Evolutionary conservation across 2,888 invertebrate genomes (phyloP).

Genomic region (Drosophila vallismaia): DNA sequence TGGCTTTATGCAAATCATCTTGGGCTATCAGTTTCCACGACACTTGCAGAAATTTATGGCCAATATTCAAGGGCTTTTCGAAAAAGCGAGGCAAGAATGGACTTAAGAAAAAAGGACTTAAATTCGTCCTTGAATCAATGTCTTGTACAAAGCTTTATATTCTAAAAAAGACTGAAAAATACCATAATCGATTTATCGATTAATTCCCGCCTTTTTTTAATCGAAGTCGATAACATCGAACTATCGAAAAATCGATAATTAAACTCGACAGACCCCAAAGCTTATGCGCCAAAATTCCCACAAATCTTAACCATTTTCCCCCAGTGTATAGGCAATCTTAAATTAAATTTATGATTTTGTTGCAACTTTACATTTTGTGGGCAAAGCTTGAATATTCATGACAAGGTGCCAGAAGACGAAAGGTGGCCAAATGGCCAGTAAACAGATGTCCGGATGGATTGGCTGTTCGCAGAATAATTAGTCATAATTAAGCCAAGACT

Average conservation of each 20-base stretch:
- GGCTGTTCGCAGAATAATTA: conserved; percentile 53
- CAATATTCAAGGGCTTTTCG: too few relatives aligned
- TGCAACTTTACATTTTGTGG: conserved; percentile 1
- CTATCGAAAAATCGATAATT: neutral
- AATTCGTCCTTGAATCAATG: too few relatives aligned
- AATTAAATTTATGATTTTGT: neutral
- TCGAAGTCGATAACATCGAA: neutral
- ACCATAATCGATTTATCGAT: too few relatives aligned
- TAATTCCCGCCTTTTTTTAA: neutral
- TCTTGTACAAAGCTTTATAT: too few relatives aligned
- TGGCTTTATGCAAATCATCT: conserved; percentile 23
- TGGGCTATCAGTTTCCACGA: neutral
- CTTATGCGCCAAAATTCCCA: neutral
- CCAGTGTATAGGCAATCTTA: neutral
- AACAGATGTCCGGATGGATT: conserved; percentile 2
- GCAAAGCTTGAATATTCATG: conserved; percentile 1
- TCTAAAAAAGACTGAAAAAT: too few relatives aligned
- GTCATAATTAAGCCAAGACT: conserved; percentile 63
- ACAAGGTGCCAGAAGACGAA: neutral
- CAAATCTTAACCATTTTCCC: neutral
- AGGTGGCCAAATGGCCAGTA: neutral
- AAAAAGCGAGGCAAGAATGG: too few relatives aligned
- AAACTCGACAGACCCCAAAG: neutral
- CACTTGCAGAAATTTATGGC: neutral
- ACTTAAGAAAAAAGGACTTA: too few relatives aligned